phyloP scores from a whole-genome alignment of 2,888 invertebrate species.

The Blomia tropicalis region DNA sequence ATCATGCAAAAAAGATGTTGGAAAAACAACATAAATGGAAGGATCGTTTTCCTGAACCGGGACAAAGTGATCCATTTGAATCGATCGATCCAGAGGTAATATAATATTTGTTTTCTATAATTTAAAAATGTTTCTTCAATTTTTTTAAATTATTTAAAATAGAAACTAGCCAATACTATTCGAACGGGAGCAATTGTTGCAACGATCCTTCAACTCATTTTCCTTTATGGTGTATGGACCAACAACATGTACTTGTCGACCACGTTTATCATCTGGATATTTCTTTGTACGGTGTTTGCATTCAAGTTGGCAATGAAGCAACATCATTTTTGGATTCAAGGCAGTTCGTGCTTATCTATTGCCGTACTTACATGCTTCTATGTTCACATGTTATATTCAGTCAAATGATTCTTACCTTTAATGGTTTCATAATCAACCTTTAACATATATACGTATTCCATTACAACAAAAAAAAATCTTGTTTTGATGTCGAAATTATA shows the following conservation, averaged over 20 bases:
- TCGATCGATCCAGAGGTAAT: not conserved
- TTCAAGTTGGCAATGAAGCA: not conserved
- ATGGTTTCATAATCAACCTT: no score
- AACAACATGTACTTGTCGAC: not conserved
- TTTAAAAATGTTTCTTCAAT: not conserved
- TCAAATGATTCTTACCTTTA: no score
- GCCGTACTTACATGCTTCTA: not conserved
- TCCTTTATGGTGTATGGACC: not conserved
- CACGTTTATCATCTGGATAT: slow-evolving; percentile 1
- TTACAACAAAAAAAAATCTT: no score
- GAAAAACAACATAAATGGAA: not conserved
- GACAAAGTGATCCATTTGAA: not conserved
- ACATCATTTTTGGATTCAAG: slow-evolving; percentile 7
- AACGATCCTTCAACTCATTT: not conserved
- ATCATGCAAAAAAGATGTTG: not conserved
- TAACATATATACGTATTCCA: no score
- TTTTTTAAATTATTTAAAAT: not conserved
- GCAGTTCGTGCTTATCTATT: not conserved
- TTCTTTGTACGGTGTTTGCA: not conserved
- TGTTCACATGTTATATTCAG: not conserved
- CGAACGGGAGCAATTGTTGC: not conserved
- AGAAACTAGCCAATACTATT: not conserved
- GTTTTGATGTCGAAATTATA: not conserved
- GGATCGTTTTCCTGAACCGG: not conserved
- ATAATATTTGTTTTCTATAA: not conserved